Evolutionary conservation across 1,140 invertebrate genomes (phyloP), one percentile per base, ranked within the genome.

Genomic region (Solen grandis): DNA sequence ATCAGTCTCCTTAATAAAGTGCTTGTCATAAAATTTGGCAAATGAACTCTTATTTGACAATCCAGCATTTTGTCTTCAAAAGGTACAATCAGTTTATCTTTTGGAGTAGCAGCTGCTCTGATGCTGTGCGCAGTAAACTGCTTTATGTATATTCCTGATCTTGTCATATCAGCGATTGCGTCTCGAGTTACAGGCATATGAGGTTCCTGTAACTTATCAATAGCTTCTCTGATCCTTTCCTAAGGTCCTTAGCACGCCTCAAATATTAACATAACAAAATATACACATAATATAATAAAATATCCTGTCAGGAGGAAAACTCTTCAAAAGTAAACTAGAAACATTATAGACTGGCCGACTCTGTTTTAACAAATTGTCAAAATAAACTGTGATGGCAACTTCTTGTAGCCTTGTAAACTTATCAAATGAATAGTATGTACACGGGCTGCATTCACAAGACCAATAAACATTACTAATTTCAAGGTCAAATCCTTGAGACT

Each of bases 381-480:
- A 13, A 69, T 36, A 69, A 16, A 69, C n/a, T 69, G 50, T 31
- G 65, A 69, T n/a, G 46, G 35, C 33, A 33, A 16, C 38, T 54
- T 65, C 29, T 60, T 76, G 27, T 65, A n/a, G 38, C 62, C 36
- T 22, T 79, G 27, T 25, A 59, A 27, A 14, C 25, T 35, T 13
- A 79, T 50, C 22, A 46, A 25, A 35, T 60, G 54, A 10, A 81
- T 16, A n/a, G 68, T 25, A 14, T 81, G 78, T 10, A 57, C 27
- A 16, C 70, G 55, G 14, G 46, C 41, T 5, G 38, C 63, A 16
- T 33, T 46, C 4, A 76, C 36, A 16, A 82, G 62, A 50, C 63
- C 60, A 8, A 82, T 46, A 4, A 69, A 60, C 80, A 76, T 82
- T n/a, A n/a, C n/a, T 5, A 55, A 50, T 54, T 82, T 82, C 13